phyloP scores from a whole-genome alignment of 92 coral and sea anemone species.

The Epizoanthus stellaris region DNA sequence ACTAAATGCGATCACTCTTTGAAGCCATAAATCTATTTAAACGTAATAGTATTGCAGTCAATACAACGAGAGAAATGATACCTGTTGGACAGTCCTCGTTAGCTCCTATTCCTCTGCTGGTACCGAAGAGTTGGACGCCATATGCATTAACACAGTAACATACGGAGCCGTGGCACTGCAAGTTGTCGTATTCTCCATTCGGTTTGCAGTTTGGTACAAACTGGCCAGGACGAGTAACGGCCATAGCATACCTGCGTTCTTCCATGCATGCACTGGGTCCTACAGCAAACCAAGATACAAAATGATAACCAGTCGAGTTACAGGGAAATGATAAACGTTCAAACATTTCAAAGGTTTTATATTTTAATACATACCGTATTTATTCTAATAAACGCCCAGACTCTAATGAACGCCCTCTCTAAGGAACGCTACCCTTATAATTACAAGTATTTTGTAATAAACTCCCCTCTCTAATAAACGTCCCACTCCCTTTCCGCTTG shows the following conservation, averaged over 20 bases:
- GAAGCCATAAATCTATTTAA: too few species aligned
- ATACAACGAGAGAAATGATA: neutral
- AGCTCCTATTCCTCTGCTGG: constrained; percentile 21
- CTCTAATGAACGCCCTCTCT: too few species aligned
- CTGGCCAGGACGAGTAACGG: constrained; percentile 51
- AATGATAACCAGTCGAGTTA: too few species aligned
- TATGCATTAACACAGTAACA: constrained; percentile 74
- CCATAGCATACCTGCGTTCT: constrained; percentile 16
- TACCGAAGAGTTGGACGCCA: constrained; percentile 26
- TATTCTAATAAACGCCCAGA: too few species aligned
- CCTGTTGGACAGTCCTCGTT: constrained; percentile 22
- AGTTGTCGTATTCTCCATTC: constrained; percentile 76
- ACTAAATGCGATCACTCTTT: too few species aligned
- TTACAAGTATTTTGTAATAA: too few species aligned
- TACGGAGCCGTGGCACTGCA: constrained; percentile 78
- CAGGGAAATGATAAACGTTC: too few species aligned
- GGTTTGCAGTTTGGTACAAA: constrained; percentile 80
- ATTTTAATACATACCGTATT: too few species aligned
- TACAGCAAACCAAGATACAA: neutral
- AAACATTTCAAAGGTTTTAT: too few species aligned
- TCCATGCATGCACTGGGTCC: constrained; percentile 24
- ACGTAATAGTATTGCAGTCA: neutral
- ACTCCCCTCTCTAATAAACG: too few species aligned
- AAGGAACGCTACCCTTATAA: too few species aligned
- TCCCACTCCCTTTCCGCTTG: too few species aligned